phyloP scores from a whole-genome alignment of 2,113 vertebrate genomes.

The Rafetus swinhoei region DNA sequence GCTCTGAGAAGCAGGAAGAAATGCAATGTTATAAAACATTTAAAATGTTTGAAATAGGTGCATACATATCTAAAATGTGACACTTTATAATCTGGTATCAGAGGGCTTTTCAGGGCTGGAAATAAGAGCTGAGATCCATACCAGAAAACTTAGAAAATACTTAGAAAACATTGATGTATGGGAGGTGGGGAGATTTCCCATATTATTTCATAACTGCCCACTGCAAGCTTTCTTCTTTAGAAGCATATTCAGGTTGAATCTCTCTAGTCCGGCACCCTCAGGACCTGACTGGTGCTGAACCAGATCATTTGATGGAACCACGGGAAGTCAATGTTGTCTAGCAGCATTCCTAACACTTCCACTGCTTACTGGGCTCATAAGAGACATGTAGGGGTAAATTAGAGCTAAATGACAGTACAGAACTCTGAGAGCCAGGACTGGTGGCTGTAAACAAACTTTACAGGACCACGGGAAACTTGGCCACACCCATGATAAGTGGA shows the following conservation, averaged over 20 bases:
- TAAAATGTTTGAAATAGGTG: background rate
- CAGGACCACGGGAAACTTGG: too few relatives aligned
- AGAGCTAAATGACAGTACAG: too few relatives aligned
- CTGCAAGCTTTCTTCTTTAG: constrained; percentile 1
- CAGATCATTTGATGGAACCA: too few relatives aligned
- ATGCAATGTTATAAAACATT: accelerated
- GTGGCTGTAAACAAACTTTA: too few relatives aligned
- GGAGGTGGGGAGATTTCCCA: background rate
- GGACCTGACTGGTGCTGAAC: too few relatives aligned
- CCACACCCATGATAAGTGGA: too few relatives aligned
- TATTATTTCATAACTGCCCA: background rate
- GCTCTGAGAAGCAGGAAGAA: accelerated
- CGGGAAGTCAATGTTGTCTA: too few relatives aligned
- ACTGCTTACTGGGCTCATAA: too few relatives aligned
- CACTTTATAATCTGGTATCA: background rate
- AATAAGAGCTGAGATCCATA: background rate
- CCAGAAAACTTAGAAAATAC: background rate
- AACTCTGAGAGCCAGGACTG: too few relatives aligned
- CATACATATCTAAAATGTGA: background rate
- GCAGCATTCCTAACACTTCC: too few relatives aligned
- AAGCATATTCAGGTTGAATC: background rate
- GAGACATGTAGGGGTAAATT: too few relatives aligned
- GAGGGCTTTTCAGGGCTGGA: background rate
- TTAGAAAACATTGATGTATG: background rate
- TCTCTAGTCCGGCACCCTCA: too few relatives aligned